These are phyloP conservation scores for Hirundo rustica DNA, from an alignment of 2,797 vertebrate genomes.

Conservation along the genomic window DNA sequence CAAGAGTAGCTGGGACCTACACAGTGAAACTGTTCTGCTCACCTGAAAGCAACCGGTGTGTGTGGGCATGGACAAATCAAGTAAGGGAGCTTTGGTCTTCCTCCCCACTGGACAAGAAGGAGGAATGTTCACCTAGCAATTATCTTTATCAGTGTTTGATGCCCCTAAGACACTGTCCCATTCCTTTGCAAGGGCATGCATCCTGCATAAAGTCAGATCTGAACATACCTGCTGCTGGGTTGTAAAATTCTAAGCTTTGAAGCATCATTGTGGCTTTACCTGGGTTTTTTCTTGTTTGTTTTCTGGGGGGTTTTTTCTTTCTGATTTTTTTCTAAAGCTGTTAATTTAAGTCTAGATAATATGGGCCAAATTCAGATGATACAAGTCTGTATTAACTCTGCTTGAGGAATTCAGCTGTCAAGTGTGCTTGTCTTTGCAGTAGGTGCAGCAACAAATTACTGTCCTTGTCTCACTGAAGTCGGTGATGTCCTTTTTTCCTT, in stretches of 20 bases:
- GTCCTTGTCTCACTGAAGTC: not conserved
- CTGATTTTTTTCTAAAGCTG: not conserved
- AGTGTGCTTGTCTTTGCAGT: not conserved
- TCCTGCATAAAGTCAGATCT: not conserved
- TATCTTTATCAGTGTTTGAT: not conserved
- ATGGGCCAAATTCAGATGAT: not conserved
- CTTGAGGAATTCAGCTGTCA: not conserved
- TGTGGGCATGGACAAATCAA: not conserved
- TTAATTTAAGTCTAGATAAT: not conserved
- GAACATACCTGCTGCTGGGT: not conserved
- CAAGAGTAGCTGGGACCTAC: not conserved
- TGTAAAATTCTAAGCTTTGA: not conserved
- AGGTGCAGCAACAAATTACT: not conserved
- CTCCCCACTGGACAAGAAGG: not conserved
- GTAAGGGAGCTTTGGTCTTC: not conserved
- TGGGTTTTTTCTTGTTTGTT: not conserved
- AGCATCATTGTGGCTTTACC: not conserved
- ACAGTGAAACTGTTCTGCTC: not conserved
- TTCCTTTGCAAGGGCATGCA: not conserved
- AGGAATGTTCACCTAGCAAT: not conserved
- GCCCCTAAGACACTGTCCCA: not conserved
- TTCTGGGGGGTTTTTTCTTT: not conserved
- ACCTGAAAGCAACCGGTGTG: not conserved
- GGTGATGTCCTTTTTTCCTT: not conserved
- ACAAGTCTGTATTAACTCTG: not conserved